Percentiles rank a stretch among this genome's conserved stretches.
Evolutionary conservation across 2,113 vertebrate genomes (phyloP).

Genomic region (Mellivora capensis): DNA sequence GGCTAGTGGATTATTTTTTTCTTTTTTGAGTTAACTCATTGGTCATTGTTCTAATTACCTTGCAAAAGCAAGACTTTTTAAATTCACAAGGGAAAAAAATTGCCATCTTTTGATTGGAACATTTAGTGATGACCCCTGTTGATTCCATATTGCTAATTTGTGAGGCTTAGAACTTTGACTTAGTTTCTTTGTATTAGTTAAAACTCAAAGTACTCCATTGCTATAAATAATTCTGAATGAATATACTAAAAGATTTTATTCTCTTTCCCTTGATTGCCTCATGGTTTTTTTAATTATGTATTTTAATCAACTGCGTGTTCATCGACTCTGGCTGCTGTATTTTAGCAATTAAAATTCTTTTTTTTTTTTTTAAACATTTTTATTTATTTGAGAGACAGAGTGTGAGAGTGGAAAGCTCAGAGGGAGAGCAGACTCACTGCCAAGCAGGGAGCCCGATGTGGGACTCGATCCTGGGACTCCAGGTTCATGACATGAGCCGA

Average conservation of each 20-base stretch:
- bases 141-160: not conserved
- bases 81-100: not conserved
- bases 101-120: not conserved
- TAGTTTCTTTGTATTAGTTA: conserved; percentile 3
- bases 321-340: not conserved
- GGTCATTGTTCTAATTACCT: not conserved
- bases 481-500: too few relatives aligned
- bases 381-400: too few relatives aligned
- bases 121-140: not conserved
- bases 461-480: too few relatives aligned
- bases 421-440: too few relatives aligned
- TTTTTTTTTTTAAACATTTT: too few relatives aligned
- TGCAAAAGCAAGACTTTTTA: conserved; percentile 1
- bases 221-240: conserved; percentile 21
- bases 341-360: conserved; percentile 34
- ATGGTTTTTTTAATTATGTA: not conserved
- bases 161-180: not conserved
- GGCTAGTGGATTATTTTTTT: not conserved
- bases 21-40: not conserved
- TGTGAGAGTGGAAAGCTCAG: too few relatives aligned
- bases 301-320: conserved; percentile 8
- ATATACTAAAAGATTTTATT: not conserved
- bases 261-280: not conserved
- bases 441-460: too few relatives aligned
- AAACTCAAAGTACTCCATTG: not conserved